A percentile compares a stretch with the other conserved stretches of the same genome.
Evolutionary conservation across 1,140 invertebrate genomes (phyloP).

Genomic region (Micrasema longulum): DNA sequence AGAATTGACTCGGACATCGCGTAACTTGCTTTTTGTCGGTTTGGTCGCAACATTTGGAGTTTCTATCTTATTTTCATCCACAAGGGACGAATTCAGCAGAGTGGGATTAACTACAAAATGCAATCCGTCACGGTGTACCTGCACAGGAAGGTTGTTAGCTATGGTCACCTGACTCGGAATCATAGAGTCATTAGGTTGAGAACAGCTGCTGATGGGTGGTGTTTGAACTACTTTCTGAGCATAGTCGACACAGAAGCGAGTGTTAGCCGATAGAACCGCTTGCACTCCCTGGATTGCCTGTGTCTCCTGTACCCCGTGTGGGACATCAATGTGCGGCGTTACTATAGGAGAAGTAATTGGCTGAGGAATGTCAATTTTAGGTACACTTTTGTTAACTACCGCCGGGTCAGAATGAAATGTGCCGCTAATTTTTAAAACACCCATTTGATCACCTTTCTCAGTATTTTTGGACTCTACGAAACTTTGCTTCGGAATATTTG

Average conservation of each 20-base stretch:
- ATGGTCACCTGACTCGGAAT: slow-evolving; percentile 11
- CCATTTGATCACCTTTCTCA: slow-evolving; percentile 31
- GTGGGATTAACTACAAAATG: slow-evolving; percentile 43
- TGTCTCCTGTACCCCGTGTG: slow-evolving; percentile 3
- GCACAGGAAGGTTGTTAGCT: slow-evolving; percentile 26
- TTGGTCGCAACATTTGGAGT: slow-evolving; percentile 57
- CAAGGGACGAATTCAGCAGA: slow-evolving; percentile 16
- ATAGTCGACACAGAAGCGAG: slow-evolving; percentile 28
- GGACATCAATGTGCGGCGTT: slow-evolving; percentile 11
- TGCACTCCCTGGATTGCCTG: background rate
- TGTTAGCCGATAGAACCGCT: too few species aligned
- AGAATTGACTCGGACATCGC: slow-evolving; percentile 66
- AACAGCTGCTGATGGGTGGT: slow-evolving; percentile 16
- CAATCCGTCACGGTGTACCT: slow-evolving; percentile 28
- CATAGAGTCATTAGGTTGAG: slow-evolving; percentile 23
- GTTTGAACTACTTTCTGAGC: slow-evolving; percentile 10
- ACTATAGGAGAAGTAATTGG: slow-evolving; percentile 39
- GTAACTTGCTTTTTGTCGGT: slow-evolving; percentile 65
- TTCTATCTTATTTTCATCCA: slow-evolving; percentile 61
- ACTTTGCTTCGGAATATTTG: slow-evolving; percentile 25
- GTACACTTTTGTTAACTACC: slow-evolving; percentile 9
- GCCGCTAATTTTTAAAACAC: slow-evolving; percentile 35
- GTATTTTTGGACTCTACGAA: slow-evolving; percentile 20
- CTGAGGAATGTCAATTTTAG: slow-evolving; percentile 40
- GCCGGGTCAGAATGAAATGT: slow-evolving; percentile 38